Evolutionary conservation across 2,113 vertebrate genomes (phyloP), one percentile per base, ranked within the genome.

Genomic region (Rhynchomys soricoides): DNA sequence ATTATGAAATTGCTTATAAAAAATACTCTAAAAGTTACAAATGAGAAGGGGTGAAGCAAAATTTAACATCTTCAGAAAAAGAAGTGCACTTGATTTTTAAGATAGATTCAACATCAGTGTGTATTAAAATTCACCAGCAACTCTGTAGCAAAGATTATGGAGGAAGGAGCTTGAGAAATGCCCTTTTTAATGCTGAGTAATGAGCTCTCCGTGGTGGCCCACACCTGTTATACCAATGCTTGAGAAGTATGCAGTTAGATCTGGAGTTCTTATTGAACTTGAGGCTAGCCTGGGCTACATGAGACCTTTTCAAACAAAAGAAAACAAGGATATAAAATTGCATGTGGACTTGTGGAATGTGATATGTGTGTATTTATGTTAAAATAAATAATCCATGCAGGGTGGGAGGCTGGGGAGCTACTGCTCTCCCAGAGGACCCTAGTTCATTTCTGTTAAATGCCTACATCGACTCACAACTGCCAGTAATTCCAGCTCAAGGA

Each of bases 1-100:
- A 52, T 89, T 89, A 78, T 57, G 50, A 62, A 66, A 50, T 88
- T 97, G 74, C 85, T 88, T 66, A 52, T 96, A 93, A 64, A 52
- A 94, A 95, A 82, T 31, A 92, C 31, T 12, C 13, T 55, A 45
- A 45, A 91, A 87, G 19, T 73, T 87, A 55, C 71, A 50, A 82
- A 57, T 10, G 48, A 73, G n/a, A 97, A 34, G 59, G 75, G 34
- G 43, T 92, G 94, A 86, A 90, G 48, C 59, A 45, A 94, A 94
- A 88, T 50, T 37, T 89, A 70, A 57, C 19, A 52, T 86, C 66
- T 86, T 89, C 40, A 91, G 40, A 94, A 82, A 70, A 45, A 86
- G 83, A 24, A 87, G n/a, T 83, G 45, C 52, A 68, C 81, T 78
- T 24, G 74, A 22, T 50, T 74, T 93, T 93, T 82, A 92, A 90